Percentiles rank a stretch among this genome's conserved stretches.
Conservation (phyloP, 1,140 invertebrate genomes). For the Papilio dardanus region DNA sequence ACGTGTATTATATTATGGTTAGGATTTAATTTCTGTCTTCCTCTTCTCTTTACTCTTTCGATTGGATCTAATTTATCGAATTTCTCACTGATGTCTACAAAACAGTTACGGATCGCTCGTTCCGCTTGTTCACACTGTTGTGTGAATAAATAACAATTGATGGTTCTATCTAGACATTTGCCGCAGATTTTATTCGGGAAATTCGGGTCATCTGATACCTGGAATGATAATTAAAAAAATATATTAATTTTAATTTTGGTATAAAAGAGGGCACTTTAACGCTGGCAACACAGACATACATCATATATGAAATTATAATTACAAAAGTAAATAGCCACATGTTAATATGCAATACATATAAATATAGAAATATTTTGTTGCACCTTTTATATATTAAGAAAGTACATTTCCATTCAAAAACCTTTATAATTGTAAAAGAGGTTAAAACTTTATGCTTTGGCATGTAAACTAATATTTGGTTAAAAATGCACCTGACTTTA, state of each 20-base stretch:
- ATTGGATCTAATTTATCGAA: conserved; percentile 67
- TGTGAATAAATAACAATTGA: conserved; percentile 66
- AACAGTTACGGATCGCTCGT: conserved; percentile 67
- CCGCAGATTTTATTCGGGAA: conserved; percentile 71
- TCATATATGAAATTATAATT: no score
- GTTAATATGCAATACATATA: no score
- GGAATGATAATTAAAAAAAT: conserved; percentile 55
- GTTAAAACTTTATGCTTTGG: no score
- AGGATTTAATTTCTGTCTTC: conserved; percentile 65
- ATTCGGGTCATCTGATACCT: conserved; percentile 61
- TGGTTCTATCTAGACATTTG: conserved; percentile 60
- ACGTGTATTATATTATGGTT: conserved; percentile 64
- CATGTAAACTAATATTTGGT: no score
- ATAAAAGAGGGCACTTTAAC: not conserved
- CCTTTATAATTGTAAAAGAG: no score
- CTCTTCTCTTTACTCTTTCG: conserved; percentile 61
- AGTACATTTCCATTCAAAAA: no score
- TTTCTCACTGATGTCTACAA: conserved; percentile 72
- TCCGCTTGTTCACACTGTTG: conserved; percentile 72
- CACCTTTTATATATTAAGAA: no score
- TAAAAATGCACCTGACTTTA: no score
- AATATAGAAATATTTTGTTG: no score
- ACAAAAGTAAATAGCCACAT: no score
- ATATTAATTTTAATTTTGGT: not conserved
- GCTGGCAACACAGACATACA: not conserved